These are phyloP conservation scores for Leucopsar rothschildi DNA, from an alignment of 2,113 vertebrate species.

Conservation along the genomic window DNA sequence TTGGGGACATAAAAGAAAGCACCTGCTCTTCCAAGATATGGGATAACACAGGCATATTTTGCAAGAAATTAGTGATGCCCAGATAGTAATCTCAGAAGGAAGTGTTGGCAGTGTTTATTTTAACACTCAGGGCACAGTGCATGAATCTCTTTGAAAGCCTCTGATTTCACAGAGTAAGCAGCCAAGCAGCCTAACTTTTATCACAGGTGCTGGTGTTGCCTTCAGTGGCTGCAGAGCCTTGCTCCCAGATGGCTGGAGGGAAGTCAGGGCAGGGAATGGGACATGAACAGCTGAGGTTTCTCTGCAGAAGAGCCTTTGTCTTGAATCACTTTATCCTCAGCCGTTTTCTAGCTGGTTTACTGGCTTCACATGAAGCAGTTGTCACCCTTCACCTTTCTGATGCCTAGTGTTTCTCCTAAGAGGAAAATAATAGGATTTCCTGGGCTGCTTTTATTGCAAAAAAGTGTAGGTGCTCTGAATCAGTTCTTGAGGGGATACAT, in stretches of 20 bases:
- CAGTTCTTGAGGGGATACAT: neutral
- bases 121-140: neutral
- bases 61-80: slow-evolving; percentile 1
- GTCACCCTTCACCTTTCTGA: neutral
- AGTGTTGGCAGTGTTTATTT: neutral
- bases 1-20: slow-evolving; percentile 3
- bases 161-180: neutral
- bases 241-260: neutral
- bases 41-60: neutral
- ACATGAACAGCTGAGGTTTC: neutral
- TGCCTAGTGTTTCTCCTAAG: neutral
- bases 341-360: neutral
- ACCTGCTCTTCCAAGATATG: neutral
- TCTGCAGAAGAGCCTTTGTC: neutral
- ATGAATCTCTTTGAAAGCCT: neutral
- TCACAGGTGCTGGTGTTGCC: neutral
- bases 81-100: slow-evolving; percentile 6
- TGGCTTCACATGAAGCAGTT: neutral
- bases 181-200: neutral
- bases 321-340: neutral
- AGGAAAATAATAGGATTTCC: neutral
- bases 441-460: neutral
- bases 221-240: neutral
- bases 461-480: neutral
- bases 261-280: neutral